Evolutionary conservation across 23 tunicate species (phyloP).

Genomic region (Clavelina lepadiformis): DNA sequence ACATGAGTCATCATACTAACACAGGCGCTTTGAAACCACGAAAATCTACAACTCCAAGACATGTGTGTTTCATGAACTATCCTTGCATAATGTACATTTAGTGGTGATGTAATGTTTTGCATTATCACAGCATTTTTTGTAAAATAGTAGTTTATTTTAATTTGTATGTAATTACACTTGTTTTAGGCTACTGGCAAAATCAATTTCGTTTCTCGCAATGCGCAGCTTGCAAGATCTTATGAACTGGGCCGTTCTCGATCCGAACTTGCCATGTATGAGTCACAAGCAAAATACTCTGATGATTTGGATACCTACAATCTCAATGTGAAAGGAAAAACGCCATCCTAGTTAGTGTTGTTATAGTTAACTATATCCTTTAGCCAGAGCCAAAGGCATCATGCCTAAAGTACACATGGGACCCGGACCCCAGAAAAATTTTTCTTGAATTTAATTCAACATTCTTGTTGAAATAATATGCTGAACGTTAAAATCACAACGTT

Average conservation of each 20-base stretch:
- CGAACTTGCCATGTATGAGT: constrained; percentile 37
- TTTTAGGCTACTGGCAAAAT: no score
- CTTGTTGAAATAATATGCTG: no score
- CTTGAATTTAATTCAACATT: no score
- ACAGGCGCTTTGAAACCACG: constrained; percentile 10
- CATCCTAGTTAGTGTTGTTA: constrained; percentile 93
- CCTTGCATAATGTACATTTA: no score
- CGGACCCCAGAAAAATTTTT: neutral
- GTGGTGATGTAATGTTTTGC: no score
- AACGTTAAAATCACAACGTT: no score
- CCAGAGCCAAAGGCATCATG: neutral
- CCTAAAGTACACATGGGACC: neutral
- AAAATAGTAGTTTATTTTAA: neutral
- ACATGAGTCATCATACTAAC: neutral
- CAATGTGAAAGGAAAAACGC: constrained; percentile 84
- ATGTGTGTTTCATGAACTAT: no score
- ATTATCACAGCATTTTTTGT: no score
- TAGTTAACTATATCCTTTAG: no score
- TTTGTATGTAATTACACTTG: neutral
- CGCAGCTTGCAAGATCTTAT: constrained; percentile 66
- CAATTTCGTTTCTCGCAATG: constrained; percentile 91
- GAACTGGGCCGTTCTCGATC: constrained; percentile 66
- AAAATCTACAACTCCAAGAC: constrained; percentile 32
- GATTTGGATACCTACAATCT: constrained; percentile 59
- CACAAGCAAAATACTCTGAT: constrained; percentile 44